Conservation (phyloP, 1,140 invertebrate species). For the Drosophila watanabei region DNA sequence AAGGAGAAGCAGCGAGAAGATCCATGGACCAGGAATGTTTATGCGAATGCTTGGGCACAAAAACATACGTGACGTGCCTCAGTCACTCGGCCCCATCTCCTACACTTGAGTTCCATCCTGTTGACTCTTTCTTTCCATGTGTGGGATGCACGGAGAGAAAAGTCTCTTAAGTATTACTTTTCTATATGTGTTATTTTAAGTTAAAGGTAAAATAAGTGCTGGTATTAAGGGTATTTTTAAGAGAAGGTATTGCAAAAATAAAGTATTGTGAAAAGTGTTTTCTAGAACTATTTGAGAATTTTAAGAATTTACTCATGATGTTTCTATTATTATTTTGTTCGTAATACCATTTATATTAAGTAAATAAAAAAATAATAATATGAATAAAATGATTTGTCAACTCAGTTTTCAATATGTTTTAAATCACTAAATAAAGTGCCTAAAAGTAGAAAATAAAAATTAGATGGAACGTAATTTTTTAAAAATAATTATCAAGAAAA, state of each 20-base stretch:
- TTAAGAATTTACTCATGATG: too few species aligned
- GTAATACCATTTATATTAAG: too few species aligned
- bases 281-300: too few species aligned
- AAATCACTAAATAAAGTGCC: too few species aligned
- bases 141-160: conserved; percentile 4
- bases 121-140: background rate
- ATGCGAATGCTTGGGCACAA: conserved; percentile 81
- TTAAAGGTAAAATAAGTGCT: background rate
- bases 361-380: too few species aligned
- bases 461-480: background rate
- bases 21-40: conserved; percentile 69
- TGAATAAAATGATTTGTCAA: too few species aligned
- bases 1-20: conserved; percentile 3
- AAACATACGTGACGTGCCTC: conserved; percentile 79
- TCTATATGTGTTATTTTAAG: background rate
- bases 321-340: too few species aligned
- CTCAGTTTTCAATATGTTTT: too few species aligned
- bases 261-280: too few species aligned
- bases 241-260: too few species aligned
- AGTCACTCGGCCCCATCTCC: conserved; percentile 4
- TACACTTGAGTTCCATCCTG: conserved; percentile 4
- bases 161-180: background rate
- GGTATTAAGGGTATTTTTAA: too few species aligned
- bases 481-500: background rate
- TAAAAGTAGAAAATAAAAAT: too few species aligned